Conservation (phyloP, 2,888 invertebrate species). For the Sminthurides aquaticus region DNA sequence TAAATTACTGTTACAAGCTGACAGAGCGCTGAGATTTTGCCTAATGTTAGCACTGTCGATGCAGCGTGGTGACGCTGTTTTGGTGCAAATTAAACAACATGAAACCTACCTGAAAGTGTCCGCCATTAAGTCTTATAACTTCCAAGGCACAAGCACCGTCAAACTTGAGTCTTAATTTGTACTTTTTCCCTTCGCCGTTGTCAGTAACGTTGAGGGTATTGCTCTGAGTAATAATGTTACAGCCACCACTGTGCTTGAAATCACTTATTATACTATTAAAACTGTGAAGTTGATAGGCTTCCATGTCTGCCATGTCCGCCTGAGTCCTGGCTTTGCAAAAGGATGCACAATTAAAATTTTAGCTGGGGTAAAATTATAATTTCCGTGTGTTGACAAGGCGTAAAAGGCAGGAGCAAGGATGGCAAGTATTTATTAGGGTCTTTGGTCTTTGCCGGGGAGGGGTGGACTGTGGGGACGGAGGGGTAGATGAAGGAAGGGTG, state of each 20-base stretch:
- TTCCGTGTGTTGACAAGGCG: background rate
- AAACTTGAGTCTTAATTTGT: conserved; percentile 42
- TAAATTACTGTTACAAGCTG: no score
- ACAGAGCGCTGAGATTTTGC: no score
- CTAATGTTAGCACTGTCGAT: no score
- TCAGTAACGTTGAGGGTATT: conserved; percentile 29
- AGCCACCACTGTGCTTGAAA: conserved; percentile 15
- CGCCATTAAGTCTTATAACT: conserved; percentile 40
- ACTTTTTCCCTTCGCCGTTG: conserved; percentile 41
- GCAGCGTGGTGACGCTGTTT: no score
- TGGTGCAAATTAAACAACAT: no score
- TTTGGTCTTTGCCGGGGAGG: no score
- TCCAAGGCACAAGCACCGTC: conserved; percentile 42
- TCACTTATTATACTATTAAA: conserved; percentile 34
- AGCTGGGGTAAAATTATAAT: background rate
- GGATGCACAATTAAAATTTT: no score
- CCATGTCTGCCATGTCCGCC: conserved; percentile 7
- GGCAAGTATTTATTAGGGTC: no score
- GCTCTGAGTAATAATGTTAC: conserved; percentile 19
- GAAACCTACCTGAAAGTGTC: conserved; percentile 40
- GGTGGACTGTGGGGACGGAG: no score
- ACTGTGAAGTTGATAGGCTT: conserved; percentile 29
- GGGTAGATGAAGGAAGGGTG: background rate
- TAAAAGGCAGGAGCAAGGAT: no score
- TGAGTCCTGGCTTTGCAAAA: no score